These are phyloP conservation scores for Thysanoteuthis rhombus DNA, from an alignment of 2,888 invertebrate genomes.

Conservation along the genomic window DNA sequence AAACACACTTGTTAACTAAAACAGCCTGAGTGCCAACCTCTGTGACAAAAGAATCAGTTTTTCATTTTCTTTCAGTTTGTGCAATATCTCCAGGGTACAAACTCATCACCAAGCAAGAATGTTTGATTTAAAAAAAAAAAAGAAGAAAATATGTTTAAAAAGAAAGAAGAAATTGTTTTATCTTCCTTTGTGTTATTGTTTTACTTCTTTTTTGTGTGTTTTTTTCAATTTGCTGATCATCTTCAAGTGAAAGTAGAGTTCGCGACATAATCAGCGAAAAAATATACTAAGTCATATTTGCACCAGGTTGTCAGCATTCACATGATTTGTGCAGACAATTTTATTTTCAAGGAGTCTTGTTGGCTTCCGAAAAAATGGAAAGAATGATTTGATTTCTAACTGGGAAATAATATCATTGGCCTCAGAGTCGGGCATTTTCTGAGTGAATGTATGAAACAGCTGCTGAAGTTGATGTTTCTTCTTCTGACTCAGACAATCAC, in stretches of 20 bases:
- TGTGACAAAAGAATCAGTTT: not conserved
- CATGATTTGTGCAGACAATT: not conserved
- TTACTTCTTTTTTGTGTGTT: not conserved
- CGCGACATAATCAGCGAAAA: not conserved
- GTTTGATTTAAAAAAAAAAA: not conserved
- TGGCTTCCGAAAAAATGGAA: not conserved
- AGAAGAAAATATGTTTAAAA: not conserved
- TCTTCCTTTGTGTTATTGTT: not conserved
- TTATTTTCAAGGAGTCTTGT: not conserved
- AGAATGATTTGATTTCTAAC: not conserved
- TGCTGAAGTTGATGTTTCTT: not conserved
- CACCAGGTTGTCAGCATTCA: not conserved
- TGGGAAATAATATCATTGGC: not conserved
- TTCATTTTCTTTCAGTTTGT: not conserved
- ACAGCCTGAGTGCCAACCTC: not conserved
- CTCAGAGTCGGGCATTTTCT: not conserved
- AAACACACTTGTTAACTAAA: not conserved
- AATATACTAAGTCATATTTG: not conserved
- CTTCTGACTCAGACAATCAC: not conserved
- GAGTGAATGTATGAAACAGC: not conserved
- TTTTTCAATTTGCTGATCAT: not conserved
- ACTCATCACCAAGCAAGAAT: not conserved
- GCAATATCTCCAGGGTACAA: not conserved
- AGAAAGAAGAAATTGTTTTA: not conserved
- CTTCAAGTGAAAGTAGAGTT: not conserved